phyloP scores from a whole-genome alignment of 2,797 vertebrate species.

The Lycodopsis pacificus region DNA sequence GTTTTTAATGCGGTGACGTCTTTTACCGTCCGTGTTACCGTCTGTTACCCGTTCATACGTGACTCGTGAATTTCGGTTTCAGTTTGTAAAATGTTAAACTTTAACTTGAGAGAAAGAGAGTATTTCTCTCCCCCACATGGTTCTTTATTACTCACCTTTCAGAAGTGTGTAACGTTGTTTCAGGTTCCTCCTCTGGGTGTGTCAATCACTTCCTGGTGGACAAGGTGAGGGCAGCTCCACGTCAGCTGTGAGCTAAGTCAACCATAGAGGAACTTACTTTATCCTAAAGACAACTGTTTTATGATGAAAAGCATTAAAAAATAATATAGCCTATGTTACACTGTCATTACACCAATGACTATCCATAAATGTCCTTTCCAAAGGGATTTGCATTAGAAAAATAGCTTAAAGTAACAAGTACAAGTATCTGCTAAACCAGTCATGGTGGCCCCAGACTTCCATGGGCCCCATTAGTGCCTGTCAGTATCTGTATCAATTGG shows the following conservation, averaged over 20 bases:
- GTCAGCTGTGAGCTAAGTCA: conserved; percentile 23
- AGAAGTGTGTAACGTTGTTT: conserved; percentile 11
- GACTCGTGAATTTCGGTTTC: background rate
- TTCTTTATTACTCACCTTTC: conserved; percentile 65
- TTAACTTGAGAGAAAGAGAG: background rate
- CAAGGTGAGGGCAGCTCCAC: conserved; percentile 54
- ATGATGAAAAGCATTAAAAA: background rate
- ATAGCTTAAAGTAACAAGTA: background rate
- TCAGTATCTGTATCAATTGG: too few species aligned
- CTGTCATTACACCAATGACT: background rate
- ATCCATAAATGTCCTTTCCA: background rate
- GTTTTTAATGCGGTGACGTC: conserved; percentile 2
- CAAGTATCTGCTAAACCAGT: background rate
- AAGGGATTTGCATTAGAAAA: background rate
- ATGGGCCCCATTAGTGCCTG: too few species aligned
- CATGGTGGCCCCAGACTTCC: too few species aligned
- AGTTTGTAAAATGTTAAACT: background rate
- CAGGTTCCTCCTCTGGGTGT: conserved; percentile 18
- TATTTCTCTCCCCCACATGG: conserved; percentile 13
- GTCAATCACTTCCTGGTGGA: conserved; percentile 74
- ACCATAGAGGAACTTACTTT: background rate
- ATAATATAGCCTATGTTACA: background rate
- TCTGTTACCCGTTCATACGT: background rate
- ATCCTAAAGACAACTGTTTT: too few species aligned
- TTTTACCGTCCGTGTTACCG: background rate